Percentiles rank a stretch among this genome's conserved stretches.
Conservation (phyloP, 2,113 vertebrate species). For the Uria aalge region DNA sequence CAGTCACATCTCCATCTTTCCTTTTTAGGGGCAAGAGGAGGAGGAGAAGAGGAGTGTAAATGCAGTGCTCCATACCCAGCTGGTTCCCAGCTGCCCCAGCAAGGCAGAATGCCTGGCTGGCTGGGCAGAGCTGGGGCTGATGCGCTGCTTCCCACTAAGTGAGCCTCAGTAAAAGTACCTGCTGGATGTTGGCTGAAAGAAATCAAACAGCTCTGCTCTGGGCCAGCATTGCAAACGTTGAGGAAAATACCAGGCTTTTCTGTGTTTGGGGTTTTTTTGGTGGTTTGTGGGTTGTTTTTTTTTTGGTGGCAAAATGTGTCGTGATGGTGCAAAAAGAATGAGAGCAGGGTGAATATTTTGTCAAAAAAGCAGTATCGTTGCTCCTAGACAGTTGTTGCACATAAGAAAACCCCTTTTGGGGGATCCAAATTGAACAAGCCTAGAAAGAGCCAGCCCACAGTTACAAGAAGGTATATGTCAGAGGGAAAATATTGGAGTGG, state of each 20-base stretch:
- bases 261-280: rapidly evolving
- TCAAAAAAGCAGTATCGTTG: rapidly evolving
- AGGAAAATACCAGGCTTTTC: not conserved
- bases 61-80: rapidly evolving
- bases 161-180: not conserved
- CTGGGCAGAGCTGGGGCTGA: not conserved
- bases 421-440: not conserved
- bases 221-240: not conserved
- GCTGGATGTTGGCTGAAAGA: not conserved
- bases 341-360: not conserved
- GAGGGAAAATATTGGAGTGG: not conserved
- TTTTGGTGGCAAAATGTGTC: not conserved
- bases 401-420: not conserved
- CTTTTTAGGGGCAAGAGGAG: not conserved
- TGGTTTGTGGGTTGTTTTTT: too few relatives aligned
- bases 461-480: not conserved
- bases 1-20: not conserved
- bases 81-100: not conserved
- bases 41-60: not conserved
- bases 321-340: not conserved
- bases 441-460: not conserved
- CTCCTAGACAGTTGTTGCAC: not conserved
- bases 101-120: not conserved
- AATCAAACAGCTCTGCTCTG: not conserved
- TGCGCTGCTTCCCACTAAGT: not conserved